These are phyloP conservation scores for Phalacrocorax carbo DNA, from an alignment of 2,113 vertebrate genomes.

Conservation along the genomic window DNA sequence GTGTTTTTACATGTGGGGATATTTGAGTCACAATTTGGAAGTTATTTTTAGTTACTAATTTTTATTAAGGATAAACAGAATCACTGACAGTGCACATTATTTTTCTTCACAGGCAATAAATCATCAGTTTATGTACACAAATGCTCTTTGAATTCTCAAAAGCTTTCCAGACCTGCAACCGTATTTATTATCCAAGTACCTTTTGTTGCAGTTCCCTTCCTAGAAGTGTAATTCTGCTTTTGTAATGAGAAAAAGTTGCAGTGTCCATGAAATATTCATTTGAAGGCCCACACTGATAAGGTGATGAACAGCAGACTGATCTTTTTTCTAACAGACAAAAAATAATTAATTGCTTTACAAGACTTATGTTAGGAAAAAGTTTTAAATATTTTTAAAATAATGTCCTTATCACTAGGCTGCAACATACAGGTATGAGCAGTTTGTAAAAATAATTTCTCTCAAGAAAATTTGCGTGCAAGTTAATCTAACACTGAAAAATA, in stretches of 20 bases:
- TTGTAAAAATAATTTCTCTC: slow-evolving; percentile 9
- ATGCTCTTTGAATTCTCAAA: slow-evolving; percentile 40
- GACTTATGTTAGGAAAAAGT: slow-evolving; percentile 46
- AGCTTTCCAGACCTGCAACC: slow-evolving; percentile 1
- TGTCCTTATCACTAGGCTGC: background rate
- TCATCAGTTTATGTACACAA: slow-evolving; percentile 46
- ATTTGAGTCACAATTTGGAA: background rate
- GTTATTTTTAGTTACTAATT: slow-evolving; percentile 44
- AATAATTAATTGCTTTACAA: slow-evolving; percentile 64
- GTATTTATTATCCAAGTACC: slow-evolving; percentile 23
- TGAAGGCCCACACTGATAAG: background rate
- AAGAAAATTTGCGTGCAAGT: background rate
- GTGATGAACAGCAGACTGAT: background rate
- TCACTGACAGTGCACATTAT: slow-evolving; percentile 39
- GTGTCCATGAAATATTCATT: slow-evolving; percentile 8
- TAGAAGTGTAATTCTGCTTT: slow-evolving; percentile 29
- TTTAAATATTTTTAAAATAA: background rate
- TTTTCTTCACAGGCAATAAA: slow-evolving; percentile 55
- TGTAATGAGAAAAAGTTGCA: slow-evolving; percentile 40
- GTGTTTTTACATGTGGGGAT: background rate
- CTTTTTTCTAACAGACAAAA: background rate
- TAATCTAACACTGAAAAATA: background rate
- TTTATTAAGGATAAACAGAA: slow-evolving; percentile 48
- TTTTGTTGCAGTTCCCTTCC: slow-evolving; percentile 18
- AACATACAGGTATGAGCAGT: background rate